Evolutionary conservation across 2,113 vertebrate genomes (phyloP).

Genomic region (Neolamprologus cancellatus): DNA sequence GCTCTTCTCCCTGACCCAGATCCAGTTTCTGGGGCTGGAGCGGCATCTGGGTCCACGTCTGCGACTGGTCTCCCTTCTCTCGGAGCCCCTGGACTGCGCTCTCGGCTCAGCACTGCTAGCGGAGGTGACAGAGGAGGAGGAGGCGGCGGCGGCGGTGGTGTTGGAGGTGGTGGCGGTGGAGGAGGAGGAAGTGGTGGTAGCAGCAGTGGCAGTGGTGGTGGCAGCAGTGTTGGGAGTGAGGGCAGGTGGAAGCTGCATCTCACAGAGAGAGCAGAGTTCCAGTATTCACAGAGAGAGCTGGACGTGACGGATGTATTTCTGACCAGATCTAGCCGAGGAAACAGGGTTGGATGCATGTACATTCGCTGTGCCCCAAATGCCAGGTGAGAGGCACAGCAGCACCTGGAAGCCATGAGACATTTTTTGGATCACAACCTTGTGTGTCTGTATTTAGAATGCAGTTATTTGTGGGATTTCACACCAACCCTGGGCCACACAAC

Average conservation of each 20-base stretch:
- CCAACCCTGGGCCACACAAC: background rate
- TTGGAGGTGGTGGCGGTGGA: background rate
- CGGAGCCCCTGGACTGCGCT: slow-evolving; percentile 68
- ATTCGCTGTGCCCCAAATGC: slow-evolving; percentile 90
- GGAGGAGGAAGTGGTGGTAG: background rate
- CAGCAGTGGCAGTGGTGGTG: background rate
- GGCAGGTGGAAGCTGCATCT: slow-evolving; percentile 88
- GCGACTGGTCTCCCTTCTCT: slow-evolving; percentile 51
- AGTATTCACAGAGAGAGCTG: slow-evolving; percentile 92
- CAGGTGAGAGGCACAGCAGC: slow-evolving; percentile 69
- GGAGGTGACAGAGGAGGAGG: slow-evolving; percentile 37
- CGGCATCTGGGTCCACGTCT: slow-evolving; percentile 41
- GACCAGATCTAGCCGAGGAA: slow-evolving; percentile 88
- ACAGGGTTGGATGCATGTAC: slow-evolving; percentile 92
- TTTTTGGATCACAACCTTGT: background rate
- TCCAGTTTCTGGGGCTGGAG: slow-evolving; percentile 51
- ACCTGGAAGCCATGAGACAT: background rate
- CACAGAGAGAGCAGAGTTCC: slow-evolving; percentile 91
- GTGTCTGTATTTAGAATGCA: background rate
- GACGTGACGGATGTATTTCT: slow-evolving; percentile 92
- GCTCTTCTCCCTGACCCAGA: slow-evolving; percentile 85
- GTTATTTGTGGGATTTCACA: background rate
- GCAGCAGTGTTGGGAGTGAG: slow-evolving; percentile 32
- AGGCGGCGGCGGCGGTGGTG: background rate
- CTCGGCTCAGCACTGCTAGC: slow-evolving; percentile 46